These are phyloP conservation scores for Aelia acuminata DNA, from an alignment of 2,888 invertebrate species.

Conservation along the genomic window DNA sequence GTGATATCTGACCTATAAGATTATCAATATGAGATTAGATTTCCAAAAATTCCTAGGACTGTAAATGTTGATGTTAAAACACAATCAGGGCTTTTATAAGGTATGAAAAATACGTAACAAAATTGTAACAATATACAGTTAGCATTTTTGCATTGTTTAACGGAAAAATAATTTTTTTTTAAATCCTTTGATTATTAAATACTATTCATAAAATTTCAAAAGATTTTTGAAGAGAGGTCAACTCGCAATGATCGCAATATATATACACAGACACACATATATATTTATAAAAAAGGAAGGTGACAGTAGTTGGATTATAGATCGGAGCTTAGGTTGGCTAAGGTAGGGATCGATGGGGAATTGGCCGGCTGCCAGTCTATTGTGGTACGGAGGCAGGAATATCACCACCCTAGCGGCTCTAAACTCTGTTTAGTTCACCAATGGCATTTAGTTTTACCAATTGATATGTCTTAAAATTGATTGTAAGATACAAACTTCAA, in stretches of 20 bases:
- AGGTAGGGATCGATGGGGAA: constrained; percentile 14
- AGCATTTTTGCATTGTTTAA: no score
- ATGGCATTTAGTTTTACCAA: background rate
- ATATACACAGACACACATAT: background rate
- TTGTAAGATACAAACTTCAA: no score
- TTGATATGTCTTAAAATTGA: no score
- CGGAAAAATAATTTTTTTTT: no score
- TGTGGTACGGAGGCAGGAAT: constrained; percentile 38
- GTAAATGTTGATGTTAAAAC: background rate
- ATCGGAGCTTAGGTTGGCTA: constrained; percentile 15
- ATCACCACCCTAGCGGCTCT: background rate
- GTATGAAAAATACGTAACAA: background rate
- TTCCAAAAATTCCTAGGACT: background rate
- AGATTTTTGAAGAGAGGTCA: no score
- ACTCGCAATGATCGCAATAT: background rate
- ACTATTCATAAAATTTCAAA: no score
- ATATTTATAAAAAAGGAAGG: background rate
- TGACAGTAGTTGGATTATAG: constrained; percentile 26
- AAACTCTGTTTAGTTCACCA: background rate
- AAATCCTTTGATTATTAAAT: no score
- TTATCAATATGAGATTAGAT: background rate
- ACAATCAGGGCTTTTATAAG: background rate
- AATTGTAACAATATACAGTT: background rate
- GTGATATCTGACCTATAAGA: constrained; percentile 17
- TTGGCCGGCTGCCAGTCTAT: constrained; percentile 32